A percentile compares a stretch with the other conserved stretches of the same genome.
phyloP scores from a whole-genome alignment of 2,113 vertebrate species.

The Phylloscopus whistleri region DNA sequence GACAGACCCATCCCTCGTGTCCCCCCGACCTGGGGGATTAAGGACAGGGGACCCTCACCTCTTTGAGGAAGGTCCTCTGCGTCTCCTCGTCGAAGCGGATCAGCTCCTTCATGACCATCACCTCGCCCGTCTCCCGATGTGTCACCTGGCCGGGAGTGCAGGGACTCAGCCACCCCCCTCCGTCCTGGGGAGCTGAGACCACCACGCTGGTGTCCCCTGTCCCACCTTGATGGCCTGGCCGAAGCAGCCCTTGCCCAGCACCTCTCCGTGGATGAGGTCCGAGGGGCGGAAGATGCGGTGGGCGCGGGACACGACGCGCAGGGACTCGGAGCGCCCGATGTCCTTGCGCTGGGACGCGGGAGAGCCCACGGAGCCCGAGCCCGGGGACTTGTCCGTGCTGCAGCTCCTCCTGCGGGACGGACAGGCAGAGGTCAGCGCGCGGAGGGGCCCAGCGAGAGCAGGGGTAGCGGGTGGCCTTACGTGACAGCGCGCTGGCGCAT shows the following conservation, averaged over 20 bases:
- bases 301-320: constrained; percentile 81
- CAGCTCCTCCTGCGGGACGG: constrained; percentile 80
- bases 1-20: neutral
- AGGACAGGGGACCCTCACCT: constrained; percentile 69
- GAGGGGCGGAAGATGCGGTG: constrained; percentile 97
- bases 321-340: constrained; percentile 89
- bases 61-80: constrained; percentile 93
- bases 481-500: constrained; percentile 66
- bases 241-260: constrained; percentile 93
- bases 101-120: constrained; percentile 99
- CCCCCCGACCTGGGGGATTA: neutral
- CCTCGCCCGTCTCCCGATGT: constrained; percentile 91
- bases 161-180: neutral
- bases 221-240: constrained; percentile 96
- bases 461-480: constrained; percentile 63
- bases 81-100: constrained; percentile 97
- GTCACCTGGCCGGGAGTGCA: constrained; percentile 80
- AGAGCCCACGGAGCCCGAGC: constrained; percentile 80
- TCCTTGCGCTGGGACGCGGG: constrained; percentile 87
- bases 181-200: fast-evolving
- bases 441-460: fast-evolving
- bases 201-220: fast-evolving
- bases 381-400: constrained; percentile 91
- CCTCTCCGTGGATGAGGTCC: constrained; percentile 95
- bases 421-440: fast-evolving